A percentile compares a stretch with the other conserved stretches of the same genome.
Conservation (phyloP, 2,797 vertebrate species). For the Psittacula echo region DNA sequence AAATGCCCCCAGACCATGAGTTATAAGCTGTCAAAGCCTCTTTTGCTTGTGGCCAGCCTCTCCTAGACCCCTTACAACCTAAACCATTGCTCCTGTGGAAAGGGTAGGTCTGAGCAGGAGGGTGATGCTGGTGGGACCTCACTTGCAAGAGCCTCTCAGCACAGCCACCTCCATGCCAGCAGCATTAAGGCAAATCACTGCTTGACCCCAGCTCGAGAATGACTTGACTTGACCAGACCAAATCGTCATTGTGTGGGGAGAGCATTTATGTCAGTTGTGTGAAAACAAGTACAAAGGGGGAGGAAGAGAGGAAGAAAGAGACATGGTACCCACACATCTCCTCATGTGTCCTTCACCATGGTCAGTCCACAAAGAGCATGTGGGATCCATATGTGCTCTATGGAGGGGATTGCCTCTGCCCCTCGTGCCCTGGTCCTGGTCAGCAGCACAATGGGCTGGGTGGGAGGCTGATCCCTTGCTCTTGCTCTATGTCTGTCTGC, state of each 20-base stretch:
- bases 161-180: fast-evolving
- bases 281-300: background rate
- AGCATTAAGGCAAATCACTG: background rate
- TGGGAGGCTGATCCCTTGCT: background rate
- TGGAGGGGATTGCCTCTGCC: background rate
- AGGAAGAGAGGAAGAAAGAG: background rate
- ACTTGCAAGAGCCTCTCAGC: background rate
- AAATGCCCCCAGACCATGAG: background rate
- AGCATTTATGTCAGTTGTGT: background rate
- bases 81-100: fast-evolving
- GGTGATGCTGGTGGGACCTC: background rate
- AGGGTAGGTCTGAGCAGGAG: background rate
- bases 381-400: background rate
- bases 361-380: background rate
- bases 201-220: conserved; percentile 14
- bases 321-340: background rate
- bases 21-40: background rate
- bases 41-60: background rate
- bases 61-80: fast-evolving
- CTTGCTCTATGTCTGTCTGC: background rate
- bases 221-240: background rate
- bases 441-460: background rate
- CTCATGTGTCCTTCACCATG: fast-evolving
- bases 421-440: background rate
- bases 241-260: no score